Percentiles rank a stretch among this genome's conserved stretches.
These are phyloP conservation scores for Asarcornis scutulata DNA, from an alignment of 2,113 vertebrate genomes.

Conservation along the genomic window DNA sequence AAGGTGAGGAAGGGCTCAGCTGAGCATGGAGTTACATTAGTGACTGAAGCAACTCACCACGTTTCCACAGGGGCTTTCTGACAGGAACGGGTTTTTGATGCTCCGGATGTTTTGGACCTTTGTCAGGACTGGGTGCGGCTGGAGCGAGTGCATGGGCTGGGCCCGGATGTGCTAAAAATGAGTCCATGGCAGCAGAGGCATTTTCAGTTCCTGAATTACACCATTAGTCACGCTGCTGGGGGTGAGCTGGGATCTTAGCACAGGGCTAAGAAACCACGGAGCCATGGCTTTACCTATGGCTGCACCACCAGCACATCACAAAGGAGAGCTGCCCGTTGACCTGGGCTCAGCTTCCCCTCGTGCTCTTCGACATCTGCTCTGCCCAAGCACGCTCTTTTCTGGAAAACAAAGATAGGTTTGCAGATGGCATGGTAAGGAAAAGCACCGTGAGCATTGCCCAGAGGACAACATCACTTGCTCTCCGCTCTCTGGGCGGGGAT, in stretches of 20 bases:
- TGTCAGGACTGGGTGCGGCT: neutral
- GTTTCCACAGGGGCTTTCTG: neutral
- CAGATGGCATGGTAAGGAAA: neutral
- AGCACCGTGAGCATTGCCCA: neutral
- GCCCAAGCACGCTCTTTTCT: neutral
- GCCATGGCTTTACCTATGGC: neutral
- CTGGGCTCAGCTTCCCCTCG: neutral
- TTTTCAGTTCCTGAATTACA: conserved; percentile 6
- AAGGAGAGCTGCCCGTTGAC: neutral
- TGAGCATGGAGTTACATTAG: neutral
- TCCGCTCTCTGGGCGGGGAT: neutral
- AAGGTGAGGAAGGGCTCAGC: neutral
- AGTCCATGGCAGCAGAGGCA: neutral
- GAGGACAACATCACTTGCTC: neutral
- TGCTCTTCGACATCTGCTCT: neutral
- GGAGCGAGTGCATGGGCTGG: neutral
- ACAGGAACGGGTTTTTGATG: neutral
- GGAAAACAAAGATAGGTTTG: conserved; percentile 25
- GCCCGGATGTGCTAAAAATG: conserved; percentile 46
- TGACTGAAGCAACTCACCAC: neutral
- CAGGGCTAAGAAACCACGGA: neutral
- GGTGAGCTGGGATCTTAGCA: neutral
- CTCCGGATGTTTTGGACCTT: conserved; percentile 22
- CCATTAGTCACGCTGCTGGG: neutral
- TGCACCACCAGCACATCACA: neutral